Evolutionary conservation across 1,140 invertebrate genomes (phyloP).

Genomic region (Portunus trituberculatus): DNA sequence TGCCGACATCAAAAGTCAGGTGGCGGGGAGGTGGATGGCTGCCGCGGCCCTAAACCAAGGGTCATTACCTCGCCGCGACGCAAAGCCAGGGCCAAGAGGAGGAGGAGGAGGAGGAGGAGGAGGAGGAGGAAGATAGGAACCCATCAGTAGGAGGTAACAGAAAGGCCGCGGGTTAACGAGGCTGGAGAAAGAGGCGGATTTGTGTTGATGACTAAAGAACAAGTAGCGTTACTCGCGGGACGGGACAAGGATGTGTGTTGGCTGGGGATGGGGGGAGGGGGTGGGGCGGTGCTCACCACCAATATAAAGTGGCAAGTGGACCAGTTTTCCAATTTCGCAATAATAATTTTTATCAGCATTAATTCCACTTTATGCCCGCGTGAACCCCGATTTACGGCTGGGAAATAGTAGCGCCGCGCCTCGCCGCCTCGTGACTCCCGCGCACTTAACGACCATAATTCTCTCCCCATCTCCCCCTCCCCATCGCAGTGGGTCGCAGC

Average conservation of each 20-base stretch:
- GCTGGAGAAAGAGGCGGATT: too few relatives aligned
- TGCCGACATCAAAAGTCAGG: too few relatives aligned
- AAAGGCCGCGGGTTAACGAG: background rate
- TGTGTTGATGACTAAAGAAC: background rate
- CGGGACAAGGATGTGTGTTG: too few relatives aligned
- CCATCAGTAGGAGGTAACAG: background rate
- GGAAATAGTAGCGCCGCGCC: too few relatives aligned
- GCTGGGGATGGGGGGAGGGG: background rate
- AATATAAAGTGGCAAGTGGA: slow-evolving; percentile 3
- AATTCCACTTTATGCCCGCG: background rate
- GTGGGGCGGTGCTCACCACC: background rate
- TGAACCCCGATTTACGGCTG: background rate
- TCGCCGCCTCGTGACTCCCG: background rate
- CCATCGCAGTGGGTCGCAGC: too few relatives aligned
- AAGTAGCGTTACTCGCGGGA: background rate
- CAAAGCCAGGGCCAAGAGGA: too few relatives aligned
- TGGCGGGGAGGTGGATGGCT: too few relatives aligned
- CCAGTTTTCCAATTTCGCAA: background rate
- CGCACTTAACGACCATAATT: background rate
- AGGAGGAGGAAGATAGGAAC: background rate
- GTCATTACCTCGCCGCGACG: too few relatives aligned
- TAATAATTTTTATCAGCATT: slow-evolving; percentile 6
- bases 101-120: too few relatives aligned
- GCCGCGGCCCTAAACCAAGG: too few relatives aligned
- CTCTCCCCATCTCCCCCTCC: background rate